A percentile compares a stretch with the other conserved stretches of the same genome.
Conservation (phyloP, 2,113 vertebrate species). For the Jaculus jaculus region DNA sequence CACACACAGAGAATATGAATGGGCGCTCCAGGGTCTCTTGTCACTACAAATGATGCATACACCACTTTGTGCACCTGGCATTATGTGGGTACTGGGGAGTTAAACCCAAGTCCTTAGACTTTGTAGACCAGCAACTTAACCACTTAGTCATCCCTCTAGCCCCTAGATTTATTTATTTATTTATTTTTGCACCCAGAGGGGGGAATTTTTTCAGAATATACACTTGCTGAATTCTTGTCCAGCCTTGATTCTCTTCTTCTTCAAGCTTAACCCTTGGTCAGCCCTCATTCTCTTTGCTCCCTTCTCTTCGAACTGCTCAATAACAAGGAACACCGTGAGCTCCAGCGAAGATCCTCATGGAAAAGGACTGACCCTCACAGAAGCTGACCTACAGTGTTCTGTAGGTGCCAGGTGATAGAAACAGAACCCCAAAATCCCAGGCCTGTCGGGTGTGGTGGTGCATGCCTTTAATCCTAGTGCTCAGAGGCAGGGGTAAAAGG, state of each 20-base stretch:
- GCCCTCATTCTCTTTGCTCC: background rate
- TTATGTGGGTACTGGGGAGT: background rate
- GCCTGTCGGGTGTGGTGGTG: background rate
- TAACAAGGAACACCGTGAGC: background rate
- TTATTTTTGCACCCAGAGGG: background rate
- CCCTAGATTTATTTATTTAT: background rate
- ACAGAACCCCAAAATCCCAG: background rate
- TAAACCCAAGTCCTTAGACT: no score
- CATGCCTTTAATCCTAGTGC: no score
- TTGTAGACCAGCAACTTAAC: no score
- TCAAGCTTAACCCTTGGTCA: slow-evolving; percentile 37
- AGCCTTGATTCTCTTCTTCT: slow-evolving; percentile 42
- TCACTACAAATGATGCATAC: no score
- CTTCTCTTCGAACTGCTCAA: background rate
- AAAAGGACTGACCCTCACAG: background rate
- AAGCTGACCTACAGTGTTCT: background rate
- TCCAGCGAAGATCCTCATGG: background rate
- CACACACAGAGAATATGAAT: no score
- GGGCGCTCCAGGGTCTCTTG: no score
- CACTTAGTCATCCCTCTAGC: no score
- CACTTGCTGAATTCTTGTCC: slow-evolving; percentile 50
- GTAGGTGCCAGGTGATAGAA: background rate
- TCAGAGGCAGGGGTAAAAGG: no score
- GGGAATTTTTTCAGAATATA: background rate
- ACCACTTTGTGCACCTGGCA: no score